Base-by-base conservation (phyloP, 2,113 vertebrate species). In the Aptenodytes patagonicus region DNA sequence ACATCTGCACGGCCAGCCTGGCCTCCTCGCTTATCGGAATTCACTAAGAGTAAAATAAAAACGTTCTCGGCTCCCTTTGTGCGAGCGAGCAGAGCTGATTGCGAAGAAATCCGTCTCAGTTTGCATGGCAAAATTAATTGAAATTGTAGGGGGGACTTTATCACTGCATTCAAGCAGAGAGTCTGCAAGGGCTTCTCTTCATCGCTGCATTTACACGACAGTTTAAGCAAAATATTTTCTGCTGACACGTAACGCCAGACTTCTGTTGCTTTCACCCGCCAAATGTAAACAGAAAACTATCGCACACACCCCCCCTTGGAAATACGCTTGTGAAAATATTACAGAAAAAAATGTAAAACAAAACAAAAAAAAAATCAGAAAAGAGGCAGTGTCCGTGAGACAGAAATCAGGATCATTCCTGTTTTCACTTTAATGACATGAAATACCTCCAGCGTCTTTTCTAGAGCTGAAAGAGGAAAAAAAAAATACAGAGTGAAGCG, bases 141-240 rank as follows among this genome's bases (percentile, higher is more conserved):
- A 44, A 91, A 62, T 60, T 64, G 36, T 64, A 46, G 34, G 15
- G 21, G 15, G 11, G 8, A 14, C 9, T 89, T 81, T 21, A 68
- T 62, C 79, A 66, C 29, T 42, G 7, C 20, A 8, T 76, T 47
- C 36, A 68, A 76, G 61, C 58, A 68, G 42, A 55, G 26, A 73
- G 32, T 42, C 40, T 29, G n/a, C 22, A 29, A 81, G 9, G 52
- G 18, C 77, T 93, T 80, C 44, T 78, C 40, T 38, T 92, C 58
- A 44, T 57, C 49, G 8, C n/a, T 21, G 12, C 70, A 18, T 83
- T 93, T 91, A 82, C 78, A 64, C 68, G 29, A 40, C 44, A 68
- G 69, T 83, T 58, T 31, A 54, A 85, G 20, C 61, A 58, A 94
- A 93, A 58, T 65, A 54, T 81, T 89, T 96, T 89, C 73, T 62